Evolutionary conservation across 2,888 invertebrate species (phyloP).

Genomic region (Tanypteryx hageni): DNA sequence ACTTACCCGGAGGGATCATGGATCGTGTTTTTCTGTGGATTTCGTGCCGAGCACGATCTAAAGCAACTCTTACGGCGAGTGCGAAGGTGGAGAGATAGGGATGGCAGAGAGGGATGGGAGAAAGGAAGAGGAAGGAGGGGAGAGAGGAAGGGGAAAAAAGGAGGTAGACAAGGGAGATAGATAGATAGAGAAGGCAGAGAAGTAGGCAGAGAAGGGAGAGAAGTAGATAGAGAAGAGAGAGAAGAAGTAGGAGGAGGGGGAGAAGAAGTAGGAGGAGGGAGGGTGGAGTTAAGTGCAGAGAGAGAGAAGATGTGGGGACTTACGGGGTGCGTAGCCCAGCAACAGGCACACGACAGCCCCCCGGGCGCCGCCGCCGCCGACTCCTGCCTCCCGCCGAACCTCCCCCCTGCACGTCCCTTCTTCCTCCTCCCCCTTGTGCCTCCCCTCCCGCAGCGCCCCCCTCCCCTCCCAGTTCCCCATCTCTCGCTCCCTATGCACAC

Average conservation of each 20-base stretch:
- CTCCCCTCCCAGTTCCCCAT: neutral
- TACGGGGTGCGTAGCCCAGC: constrained; percentile 64
- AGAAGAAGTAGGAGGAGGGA: neutral
- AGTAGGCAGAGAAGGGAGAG: neutral
- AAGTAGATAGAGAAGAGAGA: neutral
- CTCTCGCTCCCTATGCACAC: neutral
- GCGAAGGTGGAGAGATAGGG: neutral
- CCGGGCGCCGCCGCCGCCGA: constrained; percentile 46
- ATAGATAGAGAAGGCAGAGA: neutral
- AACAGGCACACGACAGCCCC: constrained; percentile 62
- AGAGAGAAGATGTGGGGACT: constrained; percentile 30
- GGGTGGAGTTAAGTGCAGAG: constrained; percentile 3
- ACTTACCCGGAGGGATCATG: neutral
- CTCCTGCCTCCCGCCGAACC: constrained; percentile 25
- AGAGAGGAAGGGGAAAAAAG: neutral
- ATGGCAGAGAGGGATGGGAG: too few relatives aligned
- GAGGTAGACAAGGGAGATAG: neutral
- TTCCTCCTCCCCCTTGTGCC: constrained; percentile 27
- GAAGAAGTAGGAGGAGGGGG: too few relatives aligned
- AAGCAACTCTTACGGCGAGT: constrained; percentile 8
- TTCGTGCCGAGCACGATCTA: neutral
- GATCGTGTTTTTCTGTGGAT: neutral
- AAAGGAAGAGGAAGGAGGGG: neutral
- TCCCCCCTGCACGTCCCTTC: neutral
- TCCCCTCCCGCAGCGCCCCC: neutral